Evolutionary conservation across 30 jellyfish, hydroid and myxozoan species (phyloP), one percentile per base, ranked within the genome.

Genomic region (Morbakka virulenta): DNA sequence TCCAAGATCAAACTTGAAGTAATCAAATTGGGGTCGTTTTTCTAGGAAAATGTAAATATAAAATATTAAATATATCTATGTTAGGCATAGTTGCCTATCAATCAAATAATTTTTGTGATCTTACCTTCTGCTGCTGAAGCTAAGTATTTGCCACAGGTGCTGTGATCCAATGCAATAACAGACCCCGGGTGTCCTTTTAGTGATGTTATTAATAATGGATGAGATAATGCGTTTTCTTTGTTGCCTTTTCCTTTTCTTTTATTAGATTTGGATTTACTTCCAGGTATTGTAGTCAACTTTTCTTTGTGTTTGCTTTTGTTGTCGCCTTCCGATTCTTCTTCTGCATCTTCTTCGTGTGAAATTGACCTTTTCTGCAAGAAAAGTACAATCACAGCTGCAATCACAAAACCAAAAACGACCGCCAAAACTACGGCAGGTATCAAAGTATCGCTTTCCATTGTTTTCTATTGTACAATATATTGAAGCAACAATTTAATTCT

Each of bases 121-220:
- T 63, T 64, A 88, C 97, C 97, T 62, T 88, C 97, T 32, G 97
- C 74, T 32, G 94, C 72, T 1, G 97, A 89, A 4, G 95, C 94
- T 14, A 89, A 77, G 28, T 72, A 82, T 31, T 84, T 89, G 28
- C 97, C 97, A 76, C 90, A 83, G 24, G 61, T 66, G 78, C 97
- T 89, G 82, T 75, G 83, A 6, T 89, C 94, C 34, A 77, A 12
- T 32, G 76, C 80, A 22, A 71, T 34, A 4, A 89, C 81, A 26
- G 79, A 24, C 1, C 95, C 95, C n/a, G 95, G 82, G 87, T 89
- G 97, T 23, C 97, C 97, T 52, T 89, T 89, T 76, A 89, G 32
- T 9, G 95, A 64, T 4, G 97, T 26, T 69, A 77, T 21, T 26
- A 89, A 62, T 81, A 82, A 17, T 6, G 94, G 95, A 29, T 89